phyloP scores from a whole-genome alignment of 2,797 vertebrate genomes.

The Synanceia verrucosa region DNA sequence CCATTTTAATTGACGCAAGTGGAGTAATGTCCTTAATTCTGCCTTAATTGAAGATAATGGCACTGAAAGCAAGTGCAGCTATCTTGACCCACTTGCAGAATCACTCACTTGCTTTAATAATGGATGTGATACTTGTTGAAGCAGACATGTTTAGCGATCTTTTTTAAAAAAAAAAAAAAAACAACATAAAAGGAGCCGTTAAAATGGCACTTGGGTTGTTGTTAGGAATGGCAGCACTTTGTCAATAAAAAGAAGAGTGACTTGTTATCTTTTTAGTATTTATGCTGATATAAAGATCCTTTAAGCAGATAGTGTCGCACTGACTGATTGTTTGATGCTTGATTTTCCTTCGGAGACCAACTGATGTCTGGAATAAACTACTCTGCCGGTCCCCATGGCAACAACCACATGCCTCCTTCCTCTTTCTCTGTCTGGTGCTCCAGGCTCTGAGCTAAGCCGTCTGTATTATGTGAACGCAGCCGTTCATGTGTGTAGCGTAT shows the following conservation, averaged over 20 bases:
- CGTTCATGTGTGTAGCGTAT: constrained; percentile 8
- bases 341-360: constrained; percentile 59
- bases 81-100: constrained; percentile 19
- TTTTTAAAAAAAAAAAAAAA: no score
- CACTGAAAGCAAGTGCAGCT: constrained; percentile 14
- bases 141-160: background rate
- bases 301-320: constrained; percentile 1
- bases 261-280: background rate
- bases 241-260: background rate
- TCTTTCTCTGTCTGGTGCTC: constrained; percentile 45
- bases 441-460: constrained; percentile 42
- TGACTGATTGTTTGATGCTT: constrained; percentile 46
- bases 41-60: constrained; percentile 13
- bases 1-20: background rate
- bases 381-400: constrained; percentile 79
- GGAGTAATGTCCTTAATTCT: constrained; percentile 2
- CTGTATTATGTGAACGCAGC: constrained; percentile 8
- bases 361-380: constrained; percentile 68
- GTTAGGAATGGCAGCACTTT: background rate
- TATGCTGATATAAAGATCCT: background rate
- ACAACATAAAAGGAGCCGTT: background rate
- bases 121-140: constrained; percentile 10
- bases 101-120: constrained; percentile 7
- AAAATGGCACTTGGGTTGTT: constrained; percentile 5
- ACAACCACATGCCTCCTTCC: constrained; percentile 63